Evolutionary conservation across 2,888 invertebrate species (phyloP), one percentile per base, ranked within the genome.

Genomic region (Spilarctia lutea): DNA sequence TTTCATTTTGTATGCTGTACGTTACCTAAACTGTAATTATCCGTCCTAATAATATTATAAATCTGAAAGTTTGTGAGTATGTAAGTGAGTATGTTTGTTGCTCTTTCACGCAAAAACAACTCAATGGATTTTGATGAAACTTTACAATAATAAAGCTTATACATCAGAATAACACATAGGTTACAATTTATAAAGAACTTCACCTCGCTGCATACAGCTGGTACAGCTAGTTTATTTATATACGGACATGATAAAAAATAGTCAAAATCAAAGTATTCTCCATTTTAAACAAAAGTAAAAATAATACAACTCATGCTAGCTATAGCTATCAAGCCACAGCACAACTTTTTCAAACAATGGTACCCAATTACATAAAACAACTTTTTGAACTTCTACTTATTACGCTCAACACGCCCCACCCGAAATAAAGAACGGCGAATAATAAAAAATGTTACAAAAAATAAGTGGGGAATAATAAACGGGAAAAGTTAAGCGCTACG

Each of bases 401-500:
- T n/a, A 69, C 56, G 33, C 56, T 30, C 63, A 65, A 70, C n/a
- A 52, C 60, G 66, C 16, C 20, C 24, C 60, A 33, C 68, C 24
- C 48, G 52, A 52, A 68, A 66, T 65, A 39, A 65, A 65, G 24
- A 74, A 18, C n/a, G 69, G 35, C 27, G 27, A 33, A 35, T 68
- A 35, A 75, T 71, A 77, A 65, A 75, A 80, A 76, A 75, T 73
- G 60, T 77, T 69, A 56, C 73, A 45, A 66, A 67, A 74, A 81
- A 72, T 81, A 81, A 81, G 77, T 76, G 74, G 73, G 72, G 73
- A 65, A 82, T 80, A 84, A 87, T 68, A 81, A 83, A 85, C 83
- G 82, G 77, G 8, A 20, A 52, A 73, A 80, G 82, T 84, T 85
- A 30, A 67, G 75, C 69, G 39, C 65, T 72, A 56, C 69, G 52